Conservation (phyloP, 2,888 invertebrate species). For the Ashinkailepas kermadecensis region DNA sequence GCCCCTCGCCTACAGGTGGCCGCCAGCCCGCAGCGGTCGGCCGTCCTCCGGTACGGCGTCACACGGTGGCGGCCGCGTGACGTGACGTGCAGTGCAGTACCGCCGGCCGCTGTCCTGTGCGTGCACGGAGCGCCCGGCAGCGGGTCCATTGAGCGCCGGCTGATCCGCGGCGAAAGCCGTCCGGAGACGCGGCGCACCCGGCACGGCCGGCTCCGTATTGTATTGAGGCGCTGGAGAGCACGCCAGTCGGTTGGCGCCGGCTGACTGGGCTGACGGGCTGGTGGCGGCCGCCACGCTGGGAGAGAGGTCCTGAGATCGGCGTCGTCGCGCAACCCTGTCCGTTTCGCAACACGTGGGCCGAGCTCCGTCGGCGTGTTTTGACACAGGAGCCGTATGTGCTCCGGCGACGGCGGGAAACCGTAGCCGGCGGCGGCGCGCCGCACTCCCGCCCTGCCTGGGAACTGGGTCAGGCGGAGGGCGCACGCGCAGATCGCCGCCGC, state of each 20-base stretch:
- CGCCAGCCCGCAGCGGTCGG: too few relatives aligned
- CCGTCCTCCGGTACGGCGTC: too few relatives aligned
- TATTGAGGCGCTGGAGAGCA: too few relatives aligned
- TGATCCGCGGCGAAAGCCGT: not conserved
- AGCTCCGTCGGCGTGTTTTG: not conserved
- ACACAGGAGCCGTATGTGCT: not conserved
- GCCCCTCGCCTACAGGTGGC: too few relatives aligned
- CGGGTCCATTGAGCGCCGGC: not conserved
- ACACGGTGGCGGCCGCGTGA: too few relatives aligned
- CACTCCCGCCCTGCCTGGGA: not conserved
- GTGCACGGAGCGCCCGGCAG: not conserved
- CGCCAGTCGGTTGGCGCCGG: too few relatives aligned
- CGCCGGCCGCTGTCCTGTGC: not conserved
- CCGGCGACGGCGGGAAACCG: not conserved
- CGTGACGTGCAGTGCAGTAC: not conserved
- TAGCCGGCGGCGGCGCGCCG: not conserved
- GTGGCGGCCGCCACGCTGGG: too few relatives aligned
- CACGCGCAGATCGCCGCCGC: not conserved
- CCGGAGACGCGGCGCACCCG: not conserved
- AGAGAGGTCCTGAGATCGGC: too few relatives aligned
- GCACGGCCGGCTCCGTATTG: too few relatives aligned
- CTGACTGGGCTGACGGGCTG: too few relatives aligned
- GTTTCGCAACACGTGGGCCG: too few relatives aligned
- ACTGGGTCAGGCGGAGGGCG: constrained; percentile 2
- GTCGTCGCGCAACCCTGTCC: too few relatives aligned